Evolutionary conservation across 1,140 invertebrate genomes (phyloP), one percentile per base, ranked within the genome.

Genomic region (Macrotrachela quadricornifera): DNA sequence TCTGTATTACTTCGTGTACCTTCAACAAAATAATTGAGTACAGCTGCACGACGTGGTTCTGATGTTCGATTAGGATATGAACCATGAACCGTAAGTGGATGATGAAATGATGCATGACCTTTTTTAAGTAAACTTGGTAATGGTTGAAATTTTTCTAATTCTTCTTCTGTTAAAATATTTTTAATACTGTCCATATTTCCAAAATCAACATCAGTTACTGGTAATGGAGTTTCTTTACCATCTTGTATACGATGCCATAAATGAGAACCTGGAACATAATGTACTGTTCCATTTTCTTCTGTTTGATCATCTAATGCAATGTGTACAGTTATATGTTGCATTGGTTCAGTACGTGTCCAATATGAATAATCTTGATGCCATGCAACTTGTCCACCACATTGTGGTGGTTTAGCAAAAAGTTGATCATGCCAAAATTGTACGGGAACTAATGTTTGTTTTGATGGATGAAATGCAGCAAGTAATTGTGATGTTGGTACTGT

Each of bases 361-460:
- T 66, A 66, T 4, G 64, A 66, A 52, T 63, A 66, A 49, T 66
- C 64, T 50, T 66, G 64, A 48, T 66, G 64, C 48, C 44, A 48
- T 4, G 64, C 64, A 1, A 66, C 64, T 38, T 56, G 55, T 3
- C 63, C 64, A 16, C 64, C 64, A 59, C 62, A 60, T 21, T 58
- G 57, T 1, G 64, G 56, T 21, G 64, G 64, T 54, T 66, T 66
- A 15, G 63, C 63, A 60, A 66, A 66, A 47, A 65, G 52, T 55
- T 66, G 64, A 56, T 66, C 64, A 59, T 66, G 64, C 63, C 63
- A 66, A 49, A 65, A 64, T 47, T 63, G 50, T 1, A 66, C 62
- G 11, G 57, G 21, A 14, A 49, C 3, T 37, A 16, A 17, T 42
- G 15, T 43, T 17, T 51, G 15, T 17, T 43, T 4, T 42, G 17